A percentile compares a stretch with the other conserved stretches of the same genome.
Evolutionary conservation across 2,797 vertebrate genomes (phyloP).

Genomic region (Pseudochirops cupreus): DNA sequence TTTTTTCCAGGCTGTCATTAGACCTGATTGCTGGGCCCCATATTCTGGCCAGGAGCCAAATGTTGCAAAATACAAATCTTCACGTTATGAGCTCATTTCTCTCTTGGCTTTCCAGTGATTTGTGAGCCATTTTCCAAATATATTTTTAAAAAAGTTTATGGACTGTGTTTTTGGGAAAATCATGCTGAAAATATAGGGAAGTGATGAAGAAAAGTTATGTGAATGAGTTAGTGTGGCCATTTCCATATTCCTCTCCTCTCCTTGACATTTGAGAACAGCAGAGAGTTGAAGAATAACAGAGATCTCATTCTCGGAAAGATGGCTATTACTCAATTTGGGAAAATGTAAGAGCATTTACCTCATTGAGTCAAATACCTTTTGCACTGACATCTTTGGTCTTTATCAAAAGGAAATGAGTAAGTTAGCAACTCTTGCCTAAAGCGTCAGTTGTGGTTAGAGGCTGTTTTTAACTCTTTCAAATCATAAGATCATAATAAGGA

Average conservation of each 20-base stretch:
- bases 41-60: conserved; percentile 61
- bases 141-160: conserved; percentile 40
- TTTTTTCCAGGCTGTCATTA: conserved; percentile 64
- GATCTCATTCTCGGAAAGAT: conserved; percentile 70
- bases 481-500: background rate
- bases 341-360: conserved; percentile 44
- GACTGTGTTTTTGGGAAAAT: conserved; percentile 33
- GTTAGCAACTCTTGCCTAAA: background rate
- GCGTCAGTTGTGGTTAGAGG: background rate
- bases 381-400: conserved; percentile 46
- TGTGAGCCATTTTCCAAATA: conserved; percentile 36
- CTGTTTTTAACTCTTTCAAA: background rate
- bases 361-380: conserved; percentile 40
- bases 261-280: conserved; percentile 67
- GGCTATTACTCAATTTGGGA: conserved; percentile 66
- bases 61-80: conserved; percentile 74
- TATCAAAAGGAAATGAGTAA: conserved; percentile 10
- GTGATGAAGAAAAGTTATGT: conserved; percentile 54
- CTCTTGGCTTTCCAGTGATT: conserved; percentile 31
- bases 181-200: conserved; percentile 47
- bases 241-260: conserved; percentile 60
- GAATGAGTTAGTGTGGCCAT: conserved; percentile 57
- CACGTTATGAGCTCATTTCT: conserved; percentile 61
- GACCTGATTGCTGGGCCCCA: conserved; percentile 52
- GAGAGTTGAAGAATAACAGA: conserved; percentile 70